These are phyloP conservation scores for Lucilia sericata DNA, from an alignment of 1,140 invertebrate species.

Conservation along the genomic window DNA sequence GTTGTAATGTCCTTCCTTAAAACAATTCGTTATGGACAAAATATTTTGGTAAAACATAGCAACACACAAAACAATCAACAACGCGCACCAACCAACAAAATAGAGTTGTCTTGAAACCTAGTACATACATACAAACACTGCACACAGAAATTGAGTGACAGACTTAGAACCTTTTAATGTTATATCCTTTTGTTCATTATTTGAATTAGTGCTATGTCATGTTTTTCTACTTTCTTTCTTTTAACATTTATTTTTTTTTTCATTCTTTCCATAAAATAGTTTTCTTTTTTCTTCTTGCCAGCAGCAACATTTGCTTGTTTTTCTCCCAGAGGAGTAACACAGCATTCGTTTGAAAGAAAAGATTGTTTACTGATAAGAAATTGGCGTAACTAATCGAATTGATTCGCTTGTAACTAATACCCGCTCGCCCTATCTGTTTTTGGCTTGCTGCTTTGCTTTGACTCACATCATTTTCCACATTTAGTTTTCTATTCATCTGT, in stretches of 20 bases:
- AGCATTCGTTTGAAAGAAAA: neutral
- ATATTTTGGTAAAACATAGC: conserved; percentile 31
- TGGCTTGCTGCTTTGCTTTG: neutral
- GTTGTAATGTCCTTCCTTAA: conserved; percentile 12
- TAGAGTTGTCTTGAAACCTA: conserved; percentile 29
- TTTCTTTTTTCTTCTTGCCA: neutral
- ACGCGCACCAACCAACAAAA: neutral
- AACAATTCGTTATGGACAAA: conserved; percentile 43
- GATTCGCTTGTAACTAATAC: conserved; percentile 37
- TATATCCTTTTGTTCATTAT: conserved; percentile 28
- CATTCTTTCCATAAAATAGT: neutral
- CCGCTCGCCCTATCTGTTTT: neutral
- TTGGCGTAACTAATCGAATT: conserved; percentile 40
- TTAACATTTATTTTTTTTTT: conserved; percentile 8
- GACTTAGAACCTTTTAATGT: neutral
- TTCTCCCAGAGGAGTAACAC: conserved; percentile 14
- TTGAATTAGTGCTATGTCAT: conserved; percentile 45
- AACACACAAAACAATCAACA: neutral
- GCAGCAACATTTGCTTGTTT: neutral
- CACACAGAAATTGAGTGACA: conserved; percentile 18
- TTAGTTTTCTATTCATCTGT: neutral
- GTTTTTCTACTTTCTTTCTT: conserved; percentile 39
- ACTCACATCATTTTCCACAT: neutral
- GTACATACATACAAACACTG: too few species aligned
- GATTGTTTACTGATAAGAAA: conserved; percentile 36